phyloP scores from a whole-genome alignment of 2,113 vertebrate species.

The Reinhardtius hippoglossoides region DNA sequence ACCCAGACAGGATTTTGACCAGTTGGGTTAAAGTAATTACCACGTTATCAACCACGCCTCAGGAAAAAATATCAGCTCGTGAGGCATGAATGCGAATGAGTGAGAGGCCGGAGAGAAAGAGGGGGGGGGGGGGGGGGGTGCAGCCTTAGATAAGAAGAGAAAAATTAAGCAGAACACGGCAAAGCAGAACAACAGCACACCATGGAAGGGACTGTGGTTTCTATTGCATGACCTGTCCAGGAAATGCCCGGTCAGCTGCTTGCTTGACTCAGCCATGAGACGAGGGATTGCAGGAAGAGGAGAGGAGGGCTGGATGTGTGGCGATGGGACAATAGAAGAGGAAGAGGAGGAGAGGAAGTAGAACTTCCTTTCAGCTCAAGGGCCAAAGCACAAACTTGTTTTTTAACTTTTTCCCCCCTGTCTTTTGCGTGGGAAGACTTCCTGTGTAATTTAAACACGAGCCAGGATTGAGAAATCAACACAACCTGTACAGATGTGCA shows the following conservation, averaged over 20 bases:
- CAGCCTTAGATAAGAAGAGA: background rate
- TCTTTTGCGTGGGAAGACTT: constrained; percentile 1
- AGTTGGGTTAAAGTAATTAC: too few species aligned
- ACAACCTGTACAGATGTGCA: background rate
- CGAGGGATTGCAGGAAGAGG: constrained; percentile 21
- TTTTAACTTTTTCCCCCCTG: background rate
- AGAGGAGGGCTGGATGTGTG: background rate
- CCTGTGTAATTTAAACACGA: background rate
- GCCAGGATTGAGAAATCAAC: background rate
- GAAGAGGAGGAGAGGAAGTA: constrained; percentile 63
- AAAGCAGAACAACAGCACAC: background rate
- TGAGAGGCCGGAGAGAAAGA: background rate
- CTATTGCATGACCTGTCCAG: constrained; percentile 36
- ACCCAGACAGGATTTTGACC: background rate
- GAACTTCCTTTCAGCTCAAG: constrained; percentile 43
- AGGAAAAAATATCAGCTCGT: background rate
- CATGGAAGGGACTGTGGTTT: constrained; percentile 8
- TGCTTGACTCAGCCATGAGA: constrained; percentile 51
- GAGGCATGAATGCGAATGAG: background rate
- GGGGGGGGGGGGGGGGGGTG: background rate
- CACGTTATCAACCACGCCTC: background rate
- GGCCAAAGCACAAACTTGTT: background rate
- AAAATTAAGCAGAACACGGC: background rate
- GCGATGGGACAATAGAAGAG: constrained; percentile 54
- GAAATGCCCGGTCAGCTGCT: constrained; percentile 65